Percentiles rank a stretch among this genome's conserved stretches.
These are phyloP conservation scores for Euwallacea similis DNA, from an alignment of 1,140 invertebrate species.

Conservation along the genomic window DNA sequence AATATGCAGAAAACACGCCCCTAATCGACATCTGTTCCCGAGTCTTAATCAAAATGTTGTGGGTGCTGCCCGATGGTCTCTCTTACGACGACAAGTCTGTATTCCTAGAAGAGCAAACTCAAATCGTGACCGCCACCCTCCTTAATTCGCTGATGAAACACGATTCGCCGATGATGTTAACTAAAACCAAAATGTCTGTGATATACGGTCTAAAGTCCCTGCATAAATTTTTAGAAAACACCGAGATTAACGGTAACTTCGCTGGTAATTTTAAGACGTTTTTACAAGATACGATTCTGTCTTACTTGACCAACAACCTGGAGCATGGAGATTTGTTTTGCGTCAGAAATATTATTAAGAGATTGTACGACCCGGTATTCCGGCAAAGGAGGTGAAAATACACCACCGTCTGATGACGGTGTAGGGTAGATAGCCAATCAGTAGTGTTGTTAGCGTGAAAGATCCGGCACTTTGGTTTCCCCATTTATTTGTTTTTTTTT, in stretches of 20 bases:
- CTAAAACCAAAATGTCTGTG: constrained; percentile 43
- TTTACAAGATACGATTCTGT: constrained; percentile 41
- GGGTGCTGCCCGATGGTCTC: constrained; percentile 44
- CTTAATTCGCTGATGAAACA: constrained; percentile 41
- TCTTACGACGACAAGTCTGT: constrained; percentile 48
- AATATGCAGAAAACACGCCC: constrained; percentile 45
- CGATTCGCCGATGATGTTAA: constrained; percentile 41
- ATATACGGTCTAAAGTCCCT: constrained; percentile 44
- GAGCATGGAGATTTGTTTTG: constrained; percentile 38
- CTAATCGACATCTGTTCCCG: constrained; percentile 36
- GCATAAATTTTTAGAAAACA: constrained; percentile 42
- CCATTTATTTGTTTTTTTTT: too few species aligned
- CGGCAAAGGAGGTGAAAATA: constrained; percentile 28
- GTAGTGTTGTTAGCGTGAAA: too few species aligned
- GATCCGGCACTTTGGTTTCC: too few species aligned
- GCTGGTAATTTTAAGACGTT: constrained; percentile 38
- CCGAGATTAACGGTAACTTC: constrained; percentile 40
- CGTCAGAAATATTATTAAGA: constrained; percentile 40
- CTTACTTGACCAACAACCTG: constrained; percentile 39
- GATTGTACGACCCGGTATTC: constrained; percentile 41
- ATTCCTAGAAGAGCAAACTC: constrained; percentile 47
- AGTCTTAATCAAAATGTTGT: constrained; percentile 43
- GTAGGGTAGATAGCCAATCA: not conserved
- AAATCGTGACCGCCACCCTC: constrained; percentile 43
- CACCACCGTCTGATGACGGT: constrained; percentile 23